phyloP scores from a whole-genome alignment of 2,888 invertebrate species.

The Sarcophaga rosellei region DNA sequence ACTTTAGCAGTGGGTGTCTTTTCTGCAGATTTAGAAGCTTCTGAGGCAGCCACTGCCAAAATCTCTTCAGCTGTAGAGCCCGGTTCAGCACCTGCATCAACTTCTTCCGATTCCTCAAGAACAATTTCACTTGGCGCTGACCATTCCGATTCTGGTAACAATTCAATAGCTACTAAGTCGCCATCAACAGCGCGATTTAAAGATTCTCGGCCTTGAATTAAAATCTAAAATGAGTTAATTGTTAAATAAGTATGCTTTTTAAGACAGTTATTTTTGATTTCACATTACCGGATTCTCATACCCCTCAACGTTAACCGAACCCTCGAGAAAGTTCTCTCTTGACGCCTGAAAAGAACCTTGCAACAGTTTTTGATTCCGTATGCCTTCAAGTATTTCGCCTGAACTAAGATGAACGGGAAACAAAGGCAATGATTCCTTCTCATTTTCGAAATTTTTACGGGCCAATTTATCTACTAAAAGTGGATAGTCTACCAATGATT shows the following conservation, averaged over 20 bases:
- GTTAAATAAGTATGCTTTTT: neutral
- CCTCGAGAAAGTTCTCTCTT: constrained; percentile 96
- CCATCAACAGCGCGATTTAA: constrained; percentile 97
- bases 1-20: constrained; percentile 87
- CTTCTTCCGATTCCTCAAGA: constrained; percentile 86
- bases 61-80: constrained; percentile 79
- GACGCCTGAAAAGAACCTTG: constrained; percentile 94
- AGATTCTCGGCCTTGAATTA: constrained; percentile 91
- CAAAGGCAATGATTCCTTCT: constrained; percentile 84
- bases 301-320: constrained; percentile 90
- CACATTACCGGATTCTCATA: constrained; percentile 88
- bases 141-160: constrained; percentile 95
- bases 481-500: constrained; percentile 85
- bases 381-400: constrained; percentile 88
- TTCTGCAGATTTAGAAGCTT: constrained; percentile 76
- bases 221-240: constrained; percentile 82
- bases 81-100: constrained; percentile 85
- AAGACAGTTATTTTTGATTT: neutral
- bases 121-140: constrained; percentile 93
- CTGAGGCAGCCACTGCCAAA: constrained; percentile 81
- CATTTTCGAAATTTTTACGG: constrained; percentile 85
- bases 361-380: constrained; percentile 88
- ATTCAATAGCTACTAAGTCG: constrained; percentile 94
- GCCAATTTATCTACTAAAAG: constrained; percentile 92
- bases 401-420: constrained; percentile 93